Conservation (phyloP, 2,113 vertebrate genomes). For the Regulus satrapa region DNA sequence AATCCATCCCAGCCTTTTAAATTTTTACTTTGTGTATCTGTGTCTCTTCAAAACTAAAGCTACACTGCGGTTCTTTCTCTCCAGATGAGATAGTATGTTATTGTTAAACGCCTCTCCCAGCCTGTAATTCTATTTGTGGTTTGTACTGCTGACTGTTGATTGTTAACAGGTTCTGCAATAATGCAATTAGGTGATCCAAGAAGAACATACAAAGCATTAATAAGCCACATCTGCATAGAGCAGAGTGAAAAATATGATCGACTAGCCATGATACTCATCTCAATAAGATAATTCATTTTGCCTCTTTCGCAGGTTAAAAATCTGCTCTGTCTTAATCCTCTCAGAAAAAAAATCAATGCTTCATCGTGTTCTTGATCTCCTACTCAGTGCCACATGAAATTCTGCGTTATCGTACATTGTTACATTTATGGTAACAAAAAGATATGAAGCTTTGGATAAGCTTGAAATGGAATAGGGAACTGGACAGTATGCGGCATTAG, state of each 20-base stretch:
- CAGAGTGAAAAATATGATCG: slow-evolving; percentile 67
- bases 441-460: neutral
- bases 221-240: slow-evolving; percentile 65
- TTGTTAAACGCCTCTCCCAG: slow-evolving; percentile 65
- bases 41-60: slow-evolving; percentile 37
- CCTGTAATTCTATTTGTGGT: slow-evolving; percentile 71
- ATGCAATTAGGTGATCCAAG: slow-evolving; percentile 69
- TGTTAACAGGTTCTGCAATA: slow-evolving; percentile 79
- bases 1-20: neutral
- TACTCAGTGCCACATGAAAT: neutral
- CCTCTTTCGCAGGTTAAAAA: slow-evolving; percentile 66
- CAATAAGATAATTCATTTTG: slow-evolving; percentile 68
- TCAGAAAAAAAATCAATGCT: slow-evolving; percentile 6
- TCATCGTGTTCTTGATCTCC: neutral
- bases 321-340: slow-evolving; percentile 50
- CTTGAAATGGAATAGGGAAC: neutral
- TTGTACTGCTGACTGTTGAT: slow-evolving; percentile 74
- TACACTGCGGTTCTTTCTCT: neutral
- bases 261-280: slow-evolving; percentile 62
- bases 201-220: slow-evolving; percentile 71
- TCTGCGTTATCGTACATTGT: neutral
- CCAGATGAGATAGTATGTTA: slow-evolving; percentile 59
- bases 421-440: neutral
- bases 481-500: neutral
- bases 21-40: slow-evolving; percentile 35